A percentile compares a stretch with the other conserved stretches of the same genome.
Conservation (phyloP, 1,140 invertebrate species). For the Gryon sp. region DNA sequence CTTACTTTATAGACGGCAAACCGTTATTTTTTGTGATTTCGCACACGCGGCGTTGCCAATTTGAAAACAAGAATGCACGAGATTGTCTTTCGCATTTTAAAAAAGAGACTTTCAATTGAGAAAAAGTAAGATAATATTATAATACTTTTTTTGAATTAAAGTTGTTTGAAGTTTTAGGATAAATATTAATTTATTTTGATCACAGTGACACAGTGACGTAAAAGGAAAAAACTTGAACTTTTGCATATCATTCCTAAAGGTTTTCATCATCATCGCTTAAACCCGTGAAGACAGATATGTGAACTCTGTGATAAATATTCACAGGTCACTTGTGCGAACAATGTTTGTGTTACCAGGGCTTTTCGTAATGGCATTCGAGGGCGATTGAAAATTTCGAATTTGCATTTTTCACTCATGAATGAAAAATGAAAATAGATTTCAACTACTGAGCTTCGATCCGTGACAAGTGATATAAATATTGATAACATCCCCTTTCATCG, state of each 20-base stretch:
- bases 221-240: conserved; percentile 1
- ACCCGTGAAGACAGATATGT: conserved; percentile 30
- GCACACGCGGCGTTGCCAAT: conserved; percentile 32
- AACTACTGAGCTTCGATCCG: conserved; percentile 24
- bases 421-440: conserved; percentile 48
- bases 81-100: conserved; percentile 25
- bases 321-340: conserved; percentile 54
- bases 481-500: conserved; percentile 24
- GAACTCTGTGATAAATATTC: conserved; percentile 67
- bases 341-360: conserved; percentile 44
- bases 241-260: too few species aligned
- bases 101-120: conserved; percentile 25
- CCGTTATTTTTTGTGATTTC: conserved; percentile 55
- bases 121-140: conserved; percentile 29
- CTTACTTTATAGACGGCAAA: conserved; percentile 18
- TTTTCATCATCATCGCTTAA: conserved; percentile 41
- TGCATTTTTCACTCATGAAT: conserved; percentile 55
- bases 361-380: conserved; percentile 24
- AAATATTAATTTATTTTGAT: too few species aligned
- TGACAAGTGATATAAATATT: conserved; percentile 55
- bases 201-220: too few species aligned
- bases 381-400: conserved; percentile 58
- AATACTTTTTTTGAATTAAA: not conserved
- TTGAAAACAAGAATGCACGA: conserved; percentile 18
- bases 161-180: not conserved